These are phyloP conservation scores for Chouioia cunea DNA, from an alignment of 2,888 invertebrate genomes.

Conservation along the genomic window DNA sequence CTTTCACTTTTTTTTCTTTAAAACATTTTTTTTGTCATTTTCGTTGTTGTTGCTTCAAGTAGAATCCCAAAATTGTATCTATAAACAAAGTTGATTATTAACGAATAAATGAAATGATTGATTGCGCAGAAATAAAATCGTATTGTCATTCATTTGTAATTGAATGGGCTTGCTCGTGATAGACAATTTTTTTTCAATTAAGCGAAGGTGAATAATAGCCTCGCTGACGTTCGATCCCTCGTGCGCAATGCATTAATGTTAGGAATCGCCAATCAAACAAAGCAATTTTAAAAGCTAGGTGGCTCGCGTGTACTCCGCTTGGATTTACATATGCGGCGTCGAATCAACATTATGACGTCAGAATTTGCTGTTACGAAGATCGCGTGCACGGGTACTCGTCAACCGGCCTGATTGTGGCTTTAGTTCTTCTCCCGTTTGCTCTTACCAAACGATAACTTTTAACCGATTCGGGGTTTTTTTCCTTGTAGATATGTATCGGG, in stretches of 20 bases:
- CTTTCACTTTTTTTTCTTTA: too few species aligned
- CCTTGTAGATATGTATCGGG: too few species aligned
- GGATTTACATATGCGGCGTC: slow-evolving; percentile 64
- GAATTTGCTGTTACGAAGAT: slow-evolving; percentile 56
- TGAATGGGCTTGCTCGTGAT: slow-evolving; percentile 16
- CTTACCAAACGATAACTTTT: too few species aligned
- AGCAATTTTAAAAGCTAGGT: slow-evolving; percentile 62
- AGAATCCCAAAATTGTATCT: too few species aligned
- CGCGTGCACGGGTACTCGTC: slow-evolving; percentile 67
- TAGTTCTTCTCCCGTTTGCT: too few species aligned
- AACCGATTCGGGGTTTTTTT: too few species aligned
- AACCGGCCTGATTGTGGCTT: slow-evolving; percentile 56
- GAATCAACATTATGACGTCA: slow-evolving; percentile 65
- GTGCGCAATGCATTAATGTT: slow-evolving; percentile 37
- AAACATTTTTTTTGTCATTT: too few species aligned
- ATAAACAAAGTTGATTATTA: too few species aligned
- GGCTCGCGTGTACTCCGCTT: slow-evolving; percentile 63
- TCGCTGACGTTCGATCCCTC: slow-evolving; percentile 38
- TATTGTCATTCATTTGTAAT: slow-evolving; percentile 32
- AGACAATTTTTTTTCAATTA: slow-evolving; percentile 46
- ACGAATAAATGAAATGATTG: too few species aligned
- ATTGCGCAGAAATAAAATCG: slow-evolving; percentile 4
- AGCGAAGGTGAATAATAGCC: slow-evolving; percentile 39
- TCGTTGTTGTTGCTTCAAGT: too few species aligned
- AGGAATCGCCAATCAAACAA: slow-evolving; percentile 60